Conservation (phyloP, 92 coral and sea anemone species). For the Heliopora coerulea region DNA sequence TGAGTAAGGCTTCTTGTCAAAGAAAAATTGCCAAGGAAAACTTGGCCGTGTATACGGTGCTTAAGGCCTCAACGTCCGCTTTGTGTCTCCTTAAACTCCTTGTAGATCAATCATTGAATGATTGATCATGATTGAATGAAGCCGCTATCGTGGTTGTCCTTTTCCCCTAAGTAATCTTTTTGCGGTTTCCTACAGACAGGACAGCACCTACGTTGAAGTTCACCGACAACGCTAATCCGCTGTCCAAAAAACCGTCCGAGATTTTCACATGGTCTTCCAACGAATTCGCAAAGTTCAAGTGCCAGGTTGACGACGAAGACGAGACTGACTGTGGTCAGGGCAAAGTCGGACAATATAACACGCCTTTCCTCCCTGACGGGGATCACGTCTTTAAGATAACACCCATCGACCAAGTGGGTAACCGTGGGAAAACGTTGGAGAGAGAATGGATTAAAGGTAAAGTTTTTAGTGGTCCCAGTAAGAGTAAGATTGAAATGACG, state of each 20-base stretch:
- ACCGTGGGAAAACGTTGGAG: slow-evolving; percentile 5
- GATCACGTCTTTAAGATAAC: slow-evolving; percentile 35
- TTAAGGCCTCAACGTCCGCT: too few relatives aligned
- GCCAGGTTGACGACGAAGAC: slow-evolving; percentile 18
- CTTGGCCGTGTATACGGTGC: too few relatives aligned
- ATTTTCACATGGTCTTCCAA: slow-evolving; percentile 25
- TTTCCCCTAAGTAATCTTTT: not conserved
- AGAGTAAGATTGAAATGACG: too few relatives aligned
- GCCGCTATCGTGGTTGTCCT: too few relatives aligned
- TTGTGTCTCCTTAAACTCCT: too few relatives aligned
- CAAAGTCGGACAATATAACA: not conserved
- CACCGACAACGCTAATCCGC: slow-evolving; percentile 6
- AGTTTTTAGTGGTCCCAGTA: too few relatives aligned
- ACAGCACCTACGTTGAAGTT: slow-evolving; percentile 24
- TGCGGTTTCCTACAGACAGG: not conserved
- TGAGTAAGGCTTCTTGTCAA: too few relatives aligned
- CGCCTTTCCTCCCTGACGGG: slow-evolving; percentile 17
- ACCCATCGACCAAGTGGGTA: slow-evolving; percentile 25
- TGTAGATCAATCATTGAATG: too few relatives aligned
- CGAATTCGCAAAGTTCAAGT: slow-evolving; percentile 12
- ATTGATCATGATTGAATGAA: too few relatives aligned
- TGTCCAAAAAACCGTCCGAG: slow-evolving; percentile 8
- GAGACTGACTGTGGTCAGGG: slow-evolving; percentile 36
- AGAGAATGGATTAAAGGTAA: slow-evolving; percentile 22
- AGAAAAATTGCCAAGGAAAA: too few relatives aligned